phyloP scores from a whole-genome alignment of 2,888 invertebrate species.

The Neria commutata region DNA sequence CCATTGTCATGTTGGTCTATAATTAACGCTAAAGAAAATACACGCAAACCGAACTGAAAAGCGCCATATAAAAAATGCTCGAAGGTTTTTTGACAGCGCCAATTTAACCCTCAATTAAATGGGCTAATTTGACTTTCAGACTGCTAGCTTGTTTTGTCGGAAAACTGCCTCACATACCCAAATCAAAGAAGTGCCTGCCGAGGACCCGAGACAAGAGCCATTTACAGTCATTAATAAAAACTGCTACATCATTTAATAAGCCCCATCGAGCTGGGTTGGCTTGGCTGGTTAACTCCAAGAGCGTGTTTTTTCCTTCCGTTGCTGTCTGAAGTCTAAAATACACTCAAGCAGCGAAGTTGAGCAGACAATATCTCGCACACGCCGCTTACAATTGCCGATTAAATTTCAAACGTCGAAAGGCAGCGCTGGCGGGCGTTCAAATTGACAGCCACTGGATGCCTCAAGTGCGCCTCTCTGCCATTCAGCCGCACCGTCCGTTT shows the following conservation, averaged over 20 bases:
- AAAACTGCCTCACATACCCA: conserved; percentile 10
- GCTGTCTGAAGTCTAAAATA: neutral
- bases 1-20: no score
- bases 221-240: conserved; percentile 52
- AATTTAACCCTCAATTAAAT: conserved; percentile 54
- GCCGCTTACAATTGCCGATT: conserved; percentile 39
- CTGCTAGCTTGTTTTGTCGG: conserved; percentile 13
- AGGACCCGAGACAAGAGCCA: conserved; percentile 35
- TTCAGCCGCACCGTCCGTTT: conserved; percentile 5
- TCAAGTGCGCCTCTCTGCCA: conserved; percentile 21
- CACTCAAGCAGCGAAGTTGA: no score
- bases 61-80: no score
- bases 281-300: conserved; percentile 54
- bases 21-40: no score
- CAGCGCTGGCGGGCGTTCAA: conserved; percentile 39
- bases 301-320: no score
- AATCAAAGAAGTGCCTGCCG: conserved; percentile 20
- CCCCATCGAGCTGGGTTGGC: conserved; percentile 48
- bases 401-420: conserved; percentile 52
- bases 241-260: conserved; percentile 54
- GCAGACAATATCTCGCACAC: no score
- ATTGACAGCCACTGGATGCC: conserved; percentile 24
- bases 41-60: no score
- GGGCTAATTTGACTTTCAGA: conserved; percentile 16
- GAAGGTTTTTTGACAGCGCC: no score